phyloP scores from a whole-genome alignment of 2,113 vertebrate genomes.

The Alexandromys fortis region DNA sequence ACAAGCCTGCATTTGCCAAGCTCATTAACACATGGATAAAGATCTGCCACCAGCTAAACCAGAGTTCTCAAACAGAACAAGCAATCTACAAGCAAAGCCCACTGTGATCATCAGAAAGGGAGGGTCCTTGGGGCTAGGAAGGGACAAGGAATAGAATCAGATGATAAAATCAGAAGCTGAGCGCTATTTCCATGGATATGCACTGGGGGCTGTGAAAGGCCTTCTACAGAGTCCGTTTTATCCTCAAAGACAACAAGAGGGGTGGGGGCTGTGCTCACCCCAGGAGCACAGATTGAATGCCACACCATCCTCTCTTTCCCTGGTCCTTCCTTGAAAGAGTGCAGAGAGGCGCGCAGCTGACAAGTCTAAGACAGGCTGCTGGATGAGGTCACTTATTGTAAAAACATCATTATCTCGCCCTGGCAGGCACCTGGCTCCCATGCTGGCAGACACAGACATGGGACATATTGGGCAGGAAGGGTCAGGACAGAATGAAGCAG shows the following conservation, averaged over 20 bases:
- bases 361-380: not conserved
- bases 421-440: slow-evolving; percentile 41
- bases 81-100: not conserved
- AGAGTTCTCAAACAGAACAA: slow-evolving; percentile 29
- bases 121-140: not conserved
- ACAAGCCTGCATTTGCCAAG: slow-evolving; percentile 60
- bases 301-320: not conserved
- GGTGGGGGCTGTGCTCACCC: not conserved
- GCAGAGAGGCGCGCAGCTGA: not conserved
- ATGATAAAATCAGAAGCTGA: not conserved
- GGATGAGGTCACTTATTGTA: slow-evolving; percentile 40
- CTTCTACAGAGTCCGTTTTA: not conserved
- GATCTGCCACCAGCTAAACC: slow-evolving; percentile 45
- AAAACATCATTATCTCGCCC: slow-evolving; percentile 59
- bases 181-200: not conserved
- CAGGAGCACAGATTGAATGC: not conserved
- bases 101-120: slow-evolving; percentile 27
- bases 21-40: slow-evolving; percentile 72
- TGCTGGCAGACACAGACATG: slow-evolving; percentile 43
- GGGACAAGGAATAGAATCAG: not conserved
- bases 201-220: not conserved
- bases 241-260: not conserved
- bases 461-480: slow-evolving; percentile 38
- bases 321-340: not conserved
- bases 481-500: slow-evolving; percentile 45